Evolutionary conservation across 1,140 invertebrate genomes (phyloP).

Genomic region (Helicorthomorpha holstii): DNA sequence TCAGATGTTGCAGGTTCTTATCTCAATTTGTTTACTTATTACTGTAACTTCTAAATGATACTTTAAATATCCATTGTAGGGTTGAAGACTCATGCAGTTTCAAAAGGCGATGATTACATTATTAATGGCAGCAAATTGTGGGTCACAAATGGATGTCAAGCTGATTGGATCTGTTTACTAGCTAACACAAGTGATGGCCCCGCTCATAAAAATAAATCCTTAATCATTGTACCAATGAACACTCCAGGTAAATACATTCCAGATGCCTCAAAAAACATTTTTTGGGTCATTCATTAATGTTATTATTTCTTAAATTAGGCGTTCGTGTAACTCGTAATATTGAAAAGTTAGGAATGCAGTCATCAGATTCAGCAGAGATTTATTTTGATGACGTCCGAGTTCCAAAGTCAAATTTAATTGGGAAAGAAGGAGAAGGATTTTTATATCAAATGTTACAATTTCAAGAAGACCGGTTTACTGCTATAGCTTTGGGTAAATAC

Average conservation of each 20-base stretch:
- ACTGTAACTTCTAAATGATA: not conserved
- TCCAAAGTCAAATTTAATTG: constrained; percentile 34
- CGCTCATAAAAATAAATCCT: constrained; percentile 36
- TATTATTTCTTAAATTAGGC: constrained; percentile 15
- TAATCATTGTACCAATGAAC: constrained; percentile 40
- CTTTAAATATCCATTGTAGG: constrained; percentile 15
- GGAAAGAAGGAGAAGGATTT: constrained; percentile 39
- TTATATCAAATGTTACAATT: constrained; percentile 44
- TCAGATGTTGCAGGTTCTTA: constrained; percentile 39
- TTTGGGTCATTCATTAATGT: no score
- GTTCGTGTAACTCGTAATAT: constrained; percentile 26
- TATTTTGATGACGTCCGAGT: constrained; percentile 40
- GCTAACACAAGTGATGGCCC: constrained; percentile 31
- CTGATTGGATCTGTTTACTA: constrained; percentile 42
- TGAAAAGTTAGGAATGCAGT: constrained; percentile 35
- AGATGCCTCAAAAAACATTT: no score
- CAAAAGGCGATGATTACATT: constrained; percentile 33
- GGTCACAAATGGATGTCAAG: constrained; percentile 38
- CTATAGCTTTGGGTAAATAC: constrained; percentile 21
- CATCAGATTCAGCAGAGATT: constrained; percentile 38
- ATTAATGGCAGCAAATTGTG: constrained; percentile 42
- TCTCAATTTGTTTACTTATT: not conserved
- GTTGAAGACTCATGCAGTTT: constrained; percentile 29
- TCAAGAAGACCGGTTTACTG: constrained; percentile 36
- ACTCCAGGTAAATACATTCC: constrained; percentile 33